Evolutionary conservation across 2,797 vertebrate species (phyloP).

Genomic region (Ceyx erithaca): DNA sequence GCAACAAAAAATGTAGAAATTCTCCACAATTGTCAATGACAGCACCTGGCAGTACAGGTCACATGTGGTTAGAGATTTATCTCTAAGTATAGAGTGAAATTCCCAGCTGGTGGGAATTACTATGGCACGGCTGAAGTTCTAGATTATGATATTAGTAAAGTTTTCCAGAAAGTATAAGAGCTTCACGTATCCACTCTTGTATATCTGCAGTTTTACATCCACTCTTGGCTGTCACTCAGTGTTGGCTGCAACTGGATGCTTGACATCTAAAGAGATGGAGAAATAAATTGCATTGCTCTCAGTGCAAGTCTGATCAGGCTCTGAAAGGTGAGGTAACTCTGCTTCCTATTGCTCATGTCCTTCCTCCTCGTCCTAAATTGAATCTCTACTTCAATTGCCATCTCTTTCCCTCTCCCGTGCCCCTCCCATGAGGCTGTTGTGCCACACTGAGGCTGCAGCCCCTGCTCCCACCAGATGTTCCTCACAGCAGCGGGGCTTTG

Average conservation of each 20-base stretch:
- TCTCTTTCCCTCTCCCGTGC: not conserved
- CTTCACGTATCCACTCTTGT: not conserved
- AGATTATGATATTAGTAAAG: not conserved
- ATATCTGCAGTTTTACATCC: not conserved
- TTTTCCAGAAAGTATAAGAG: not conserved
- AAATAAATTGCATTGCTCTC: not conserved
- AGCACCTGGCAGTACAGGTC: not conserved
- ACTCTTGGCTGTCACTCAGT: not conserved
- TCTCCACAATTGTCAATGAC: not conserved
- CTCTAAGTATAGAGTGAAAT: not conserved
- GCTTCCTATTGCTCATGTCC: conserved; percentile 19
- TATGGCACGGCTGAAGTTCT: not conserved
- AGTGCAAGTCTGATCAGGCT: conserved; percentile 44
- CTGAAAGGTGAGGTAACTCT: conserved; percentile 37
- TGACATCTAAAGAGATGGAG: not conserved
- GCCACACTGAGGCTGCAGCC: not conserved
- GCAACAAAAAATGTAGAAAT: not conserved
- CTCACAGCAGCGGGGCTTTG: not conserved
- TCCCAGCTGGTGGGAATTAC: not conserved
- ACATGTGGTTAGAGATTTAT: not conserved
- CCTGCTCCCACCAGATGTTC: accelerated
- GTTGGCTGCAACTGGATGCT: not conserved
- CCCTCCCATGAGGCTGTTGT: not conserved
- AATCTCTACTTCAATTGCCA: not conserved
- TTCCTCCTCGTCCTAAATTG: not conserved